Evolutionary conservation across 2,113 vertebrate species (phyloP).

Genomic region (Chionis minor): DNA sequence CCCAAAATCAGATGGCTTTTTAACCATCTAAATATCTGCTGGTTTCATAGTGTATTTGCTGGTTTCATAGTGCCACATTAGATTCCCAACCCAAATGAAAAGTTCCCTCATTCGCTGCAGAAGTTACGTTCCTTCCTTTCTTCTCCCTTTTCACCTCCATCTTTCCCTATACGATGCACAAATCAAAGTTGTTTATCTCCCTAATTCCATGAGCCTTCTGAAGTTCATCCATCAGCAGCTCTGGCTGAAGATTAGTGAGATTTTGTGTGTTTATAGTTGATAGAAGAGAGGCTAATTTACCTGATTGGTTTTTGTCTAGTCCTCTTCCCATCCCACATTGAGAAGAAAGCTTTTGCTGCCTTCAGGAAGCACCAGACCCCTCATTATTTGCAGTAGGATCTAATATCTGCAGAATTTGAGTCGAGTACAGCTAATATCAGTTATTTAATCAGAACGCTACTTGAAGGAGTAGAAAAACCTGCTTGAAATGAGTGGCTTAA

Average conservation of each 20-base stretch:
- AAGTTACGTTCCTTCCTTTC: background rate
- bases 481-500: background rate
- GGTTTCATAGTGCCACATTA: background rate
- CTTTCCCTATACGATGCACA: background rate
- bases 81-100: background rate
- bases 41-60: background rate
- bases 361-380: background rate
- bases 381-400: background rate
- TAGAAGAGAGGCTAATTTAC: background rate
- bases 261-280: background rate
- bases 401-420: background rate
- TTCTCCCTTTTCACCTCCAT: background rate
- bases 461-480: background rate
- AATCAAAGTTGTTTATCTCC: background rate
- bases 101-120: background rate
- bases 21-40: background rate
- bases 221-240: background rate
- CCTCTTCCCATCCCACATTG: background rate
- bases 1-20: background rate
- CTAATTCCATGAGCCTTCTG: background rate
- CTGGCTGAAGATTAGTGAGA: background rate
- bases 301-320: background rate
- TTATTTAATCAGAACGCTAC: background rate
- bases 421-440: background rate
- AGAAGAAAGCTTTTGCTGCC: background rate